phyloP scores from a whole-genome alignment of 2,797 vertebrate species.

The Pachyuromys duprasi region DNA sequence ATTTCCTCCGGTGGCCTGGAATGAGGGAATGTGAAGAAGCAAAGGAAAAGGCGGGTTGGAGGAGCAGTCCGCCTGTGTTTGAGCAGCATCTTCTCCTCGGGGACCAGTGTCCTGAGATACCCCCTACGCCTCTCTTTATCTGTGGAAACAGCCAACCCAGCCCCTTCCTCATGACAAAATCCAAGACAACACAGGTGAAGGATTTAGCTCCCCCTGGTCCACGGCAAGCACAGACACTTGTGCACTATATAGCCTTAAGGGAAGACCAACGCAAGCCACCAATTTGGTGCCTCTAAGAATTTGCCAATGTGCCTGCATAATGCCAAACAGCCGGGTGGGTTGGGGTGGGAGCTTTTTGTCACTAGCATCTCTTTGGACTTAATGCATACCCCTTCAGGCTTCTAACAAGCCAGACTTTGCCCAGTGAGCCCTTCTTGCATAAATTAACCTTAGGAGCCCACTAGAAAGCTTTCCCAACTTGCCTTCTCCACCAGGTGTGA shows the following conservation, averaged over 20 bases:
- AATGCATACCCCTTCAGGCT: not conserved
- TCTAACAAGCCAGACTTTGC: not conserved
- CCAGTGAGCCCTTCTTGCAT: not conserved
- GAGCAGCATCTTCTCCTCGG: not conserved
- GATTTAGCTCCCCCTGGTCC: not conserved
- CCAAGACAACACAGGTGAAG: not conserved
- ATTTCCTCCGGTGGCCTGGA: not conserved
- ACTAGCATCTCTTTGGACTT: not conserved
- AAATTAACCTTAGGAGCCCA: not conserved
- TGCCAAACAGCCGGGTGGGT: not conserved
- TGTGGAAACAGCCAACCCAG: not conserved
- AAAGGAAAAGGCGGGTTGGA: not conserved
- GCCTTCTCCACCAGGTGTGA: not conserved
- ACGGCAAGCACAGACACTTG: accelerated
- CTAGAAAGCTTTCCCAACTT: not conserved
- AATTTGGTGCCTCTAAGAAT: not conserved
- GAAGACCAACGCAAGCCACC: not conserved
- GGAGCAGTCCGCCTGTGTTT: not conserved
- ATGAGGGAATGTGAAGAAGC: not conserved
- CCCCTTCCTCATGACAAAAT: not conserved
- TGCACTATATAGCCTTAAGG: not conserved
- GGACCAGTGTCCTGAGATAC: not conserved
- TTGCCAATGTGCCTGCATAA: not conserved
- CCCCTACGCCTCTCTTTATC: not conserved
- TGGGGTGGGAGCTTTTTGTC: not conserved